Conservation (phyloP, 2,113 vertebrate species). For the Cyrtonyx montezumae region DNA sequence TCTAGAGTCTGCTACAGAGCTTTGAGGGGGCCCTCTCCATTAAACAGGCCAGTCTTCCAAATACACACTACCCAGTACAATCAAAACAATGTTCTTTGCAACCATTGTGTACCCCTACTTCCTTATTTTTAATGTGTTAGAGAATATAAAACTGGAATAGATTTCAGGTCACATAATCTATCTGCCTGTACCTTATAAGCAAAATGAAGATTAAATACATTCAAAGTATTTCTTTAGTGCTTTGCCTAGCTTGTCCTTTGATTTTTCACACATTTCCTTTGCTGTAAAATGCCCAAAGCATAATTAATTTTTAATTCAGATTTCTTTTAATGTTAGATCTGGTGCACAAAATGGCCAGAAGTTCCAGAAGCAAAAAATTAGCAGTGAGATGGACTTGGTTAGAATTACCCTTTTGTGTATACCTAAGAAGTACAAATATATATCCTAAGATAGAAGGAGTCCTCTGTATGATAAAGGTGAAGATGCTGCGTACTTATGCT, state of each 20-base stretch:
- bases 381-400: not conserved
- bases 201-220: not conserved
- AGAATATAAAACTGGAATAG: not conserved
- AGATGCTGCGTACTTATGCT: not conserved
- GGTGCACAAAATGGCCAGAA: not conserved
- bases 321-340: conserved; percentile 49
- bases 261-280: not conserved
- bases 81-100: not conserved
- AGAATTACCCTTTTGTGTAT: not conserved
- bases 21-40: not conserved
- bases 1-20: not conserved
- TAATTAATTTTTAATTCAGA: conserved; percentile 30
- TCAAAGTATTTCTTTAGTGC: not conserved
- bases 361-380: conserved; percentile 7
- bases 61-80: not conserved
- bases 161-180: not conserved
- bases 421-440: not conserved
- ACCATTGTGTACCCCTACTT: not conserved
- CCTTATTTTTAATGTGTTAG: not conserved
- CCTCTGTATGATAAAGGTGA: not conserved
- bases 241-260: conserved; percentile 20
- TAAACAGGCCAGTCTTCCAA: conserved; percentile 16
- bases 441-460: not conserved
- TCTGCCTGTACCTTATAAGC: not conserved
- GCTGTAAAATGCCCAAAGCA: not conserved